Base-by-base conservation (phyloP, 1,140 invertebrate species). In the Anastatus disparis region DNA sequence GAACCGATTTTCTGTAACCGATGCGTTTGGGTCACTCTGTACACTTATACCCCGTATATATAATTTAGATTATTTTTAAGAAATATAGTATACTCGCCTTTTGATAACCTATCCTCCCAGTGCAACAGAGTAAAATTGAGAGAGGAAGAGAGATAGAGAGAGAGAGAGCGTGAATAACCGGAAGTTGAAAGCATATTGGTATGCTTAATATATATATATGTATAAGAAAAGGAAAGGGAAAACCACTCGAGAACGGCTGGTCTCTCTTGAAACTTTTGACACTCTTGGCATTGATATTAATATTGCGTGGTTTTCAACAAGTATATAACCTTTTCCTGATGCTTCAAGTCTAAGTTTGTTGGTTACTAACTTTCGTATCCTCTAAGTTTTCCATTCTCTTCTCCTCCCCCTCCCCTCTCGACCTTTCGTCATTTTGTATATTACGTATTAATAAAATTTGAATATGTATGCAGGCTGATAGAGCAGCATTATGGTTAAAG, bases 281-380 rank as follows among this genome's bases (percentile, higher is more conserved):
- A 75, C 75, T 72, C 69, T 76, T 66, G 46, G 73, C 75, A 78
- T 78, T 78, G 75, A 75, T 79, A 79, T 79, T 79, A 79, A 79
- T 79, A 77, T 77, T 72, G 71, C 67, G 73, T 13, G 42, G 73
- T 76, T 74, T 74, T 73, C 66, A 71, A 73, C 76, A 73, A 74
- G 76, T 73, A 35, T 12, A 29, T 56, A 24, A 13, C 22, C 22
- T n/a, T n/a, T n/a, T n/a, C n/a, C n/a, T n/a, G n/a, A n/a, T n/a
- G n/a, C n/a, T n/a, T 3, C 20, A 72, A 67, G 75, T 76, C 73
- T 40, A 53, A 65, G 50, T 53, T 65, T 65, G 20, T 2, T 50
- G 38, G 63, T 24, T n/a, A 6, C 17, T n/a, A n/a, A n/a, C n/a
- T n/a, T n/a, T n/a, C n/a, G n/a, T n/a, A n/a, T n/a, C n/a, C 27